These are phyloP conservation scores for Aleiodes alternator DNA, from an alignment of 2,888 invertebrate genomes.

Conservation along the genomic window DNA sequence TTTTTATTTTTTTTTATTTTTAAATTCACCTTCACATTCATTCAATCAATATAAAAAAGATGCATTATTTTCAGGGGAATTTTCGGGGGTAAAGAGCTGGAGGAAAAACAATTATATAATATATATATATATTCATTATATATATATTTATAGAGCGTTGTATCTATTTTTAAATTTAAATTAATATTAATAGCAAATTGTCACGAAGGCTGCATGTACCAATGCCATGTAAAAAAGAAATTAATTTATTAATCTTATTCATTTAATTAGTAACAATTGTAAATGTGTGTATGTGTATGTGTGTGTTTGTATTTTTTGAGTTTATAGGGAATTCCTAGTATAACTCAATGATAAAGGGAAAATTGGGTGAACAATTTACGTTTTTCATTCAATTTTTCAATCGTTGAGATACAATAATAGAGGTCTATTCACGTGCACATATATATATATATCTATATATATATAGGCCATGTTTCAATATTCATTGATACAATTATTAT, in stretches of 20 bases:
- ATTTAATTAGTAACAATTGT: not conserved
- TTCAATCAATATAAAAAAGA: constrained; percentile 46
- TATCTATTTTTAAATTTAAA: constrained; percentile 60
- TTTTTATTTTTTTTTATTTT: not conserved
- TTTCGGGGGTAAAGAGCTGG: constrained; percentile 35
- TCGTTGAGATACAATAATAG: constrained; percentile 6
- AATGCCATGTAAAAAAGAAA: constrained; percentile 48
- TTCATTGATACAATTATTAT: constrained; percentile 8
- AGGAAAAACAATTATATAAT: constrained; percentile 49
- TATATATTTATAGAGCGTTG: constrained; percentile 64
- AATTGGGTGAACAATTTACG: constrained; percentile 30
- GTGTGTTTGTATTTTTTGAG: not conserved
- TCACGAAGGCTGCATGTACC: constrained; percentile 63
- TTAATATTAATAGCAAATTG: constrained; percentile 66
- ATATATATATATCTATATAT: too few species aligned
- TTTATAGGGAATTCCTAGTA: not conserved
- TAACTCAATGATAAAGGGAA: constrained; percentile 1
- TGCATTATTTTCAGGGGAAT: not conserved
- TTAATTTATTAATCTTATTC: not conserved
- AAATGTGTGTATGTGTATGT: too few species aligned
- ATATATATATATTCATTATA: constrained; percentile 50
- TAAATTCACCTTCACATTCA: not conserved
- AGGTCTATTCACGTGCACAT: constrained; percentile 29
- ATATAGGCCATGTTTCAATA: constrained; percentile 28
- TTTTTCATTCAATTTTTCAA: constrained; percentile 7